Conservation (phyloP, 2,888 invertebrate species). For the Mythimna loreyi region DNA sequence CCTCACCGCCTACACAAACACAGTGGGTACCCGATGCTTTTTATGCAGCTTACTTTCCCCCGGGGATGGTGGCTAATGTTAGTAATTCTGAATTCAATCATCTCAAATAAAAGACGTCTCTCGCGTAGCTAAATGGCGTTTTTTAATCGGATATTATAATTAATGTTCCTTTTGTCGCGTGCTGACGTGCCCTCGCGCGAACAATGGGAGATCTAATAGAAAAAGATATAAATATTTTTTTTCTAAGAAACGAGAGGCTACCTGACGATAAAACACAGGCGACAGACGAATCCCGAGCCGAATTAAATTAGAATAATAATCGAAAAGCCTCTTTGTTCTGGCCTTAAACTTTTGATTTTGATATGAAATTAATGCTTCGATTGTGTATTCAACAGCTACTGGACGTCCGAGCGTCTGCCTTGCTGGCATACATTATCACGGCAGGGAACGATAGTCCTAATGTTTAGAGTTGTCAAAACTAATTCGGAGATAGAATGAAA, state of each 20-base stretch:
- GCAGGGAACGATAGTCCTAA: conserved; percentile 16
- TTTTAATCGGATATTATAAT: conserved; percentile 92
- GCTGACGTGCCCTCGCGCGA: conserved; percentile 90
- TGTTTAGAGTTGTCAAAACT: conserved; percentile 17
- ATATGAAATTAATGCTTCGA: conserved; percentile 66
- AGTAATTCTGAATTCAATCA: conserved; percentile 89
- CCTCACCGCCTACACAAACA: conserved; percentile 73
- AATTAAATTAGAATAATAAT: conserved; percentile 89
- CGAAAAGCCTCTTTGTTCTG: conserved; percentile 80
- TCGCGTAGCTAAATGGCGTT: conserved; percentile 89
- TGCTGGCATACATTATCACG: conserved; percentile 45
- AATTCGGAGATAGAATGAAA: conserved; percentile 57
- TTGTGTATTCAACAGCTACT: conserved; percentile 59
- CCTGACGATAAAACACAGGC: conserved; percentile 89
- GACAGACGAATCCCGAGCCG: conserved; percentile 82
- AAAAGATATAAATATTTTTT: conserved; percentile 89
- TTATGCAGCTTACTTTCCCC: conserved; percentile 75
- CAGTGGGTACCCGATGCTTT: conserved; percentile 72
- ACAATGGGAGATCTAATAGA: conserved; percentile 90
- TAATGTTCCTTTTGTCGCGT: conserved; percentile 91
- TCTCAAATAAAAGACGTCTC: conserved; percentile 89
- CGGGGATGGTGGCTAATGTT: conserved; percentile 83
- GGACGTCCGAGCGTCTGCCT: conserved; percentile 42
- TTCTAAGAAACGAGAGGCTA: conserved; percentile 88
- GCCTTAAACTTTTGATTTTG: conserved; percentile 65